These are phyloP conservation scores for Drepanosiphum platanoidis DNA, from an alignment of 2,888 invertebrate genomes.

Conservation along the genomic window DNA sequence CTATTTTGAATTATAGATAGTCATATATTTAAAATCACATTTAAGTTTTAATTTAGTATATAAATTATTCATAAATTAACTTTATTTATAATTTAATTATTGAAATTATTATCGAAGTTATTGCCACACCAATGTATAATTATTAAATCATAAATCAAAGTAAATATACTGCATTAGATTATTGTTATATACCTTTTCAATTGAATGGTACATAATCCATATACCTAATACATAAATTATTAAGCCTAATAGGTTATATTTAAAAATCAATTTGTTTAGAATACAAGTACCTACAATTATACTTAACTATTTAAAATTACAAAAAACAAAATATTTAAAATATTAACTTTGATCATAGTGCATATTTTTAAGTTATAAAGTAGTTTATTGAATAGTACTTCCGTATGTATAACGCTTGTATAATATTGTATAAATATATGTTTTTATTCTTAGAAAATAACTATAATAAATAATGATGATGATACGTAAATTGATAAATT, in stretches of 20 bases:
- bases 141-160: background rate
- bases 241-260: constrained; percentile 25
- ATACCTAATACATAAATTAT: background rate
- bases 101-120: background rate
- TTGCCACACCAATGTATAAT: background rate
- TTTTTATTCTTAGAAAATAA: background rate
- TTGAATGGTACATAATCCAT: background rate
- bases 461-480: constrained; percentile 22
- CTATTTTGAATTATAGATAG: background rate
- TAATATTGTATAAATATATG: background rate
- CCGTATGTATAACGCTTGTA: background rate
- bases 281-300: background rate
- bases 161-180: background rate
- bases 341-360: background rate
- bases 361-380: background rate
- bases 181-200: background rate
- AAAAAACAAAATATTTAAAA: background rate
- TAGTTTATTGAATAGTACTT: background rate
- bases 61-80: background rate
- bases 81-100: background rate
- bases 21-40: constrained; percentile 26
- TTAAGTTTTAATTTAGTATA: background rate
- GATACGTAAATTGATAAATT: constrained; percentile 34
- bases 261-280: background rate
- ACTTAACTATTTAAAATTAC: constrained; percentile 8